Conservation (phyloP, 2,797 vertebrate genomes). For the Halcyon badia region DNA sequence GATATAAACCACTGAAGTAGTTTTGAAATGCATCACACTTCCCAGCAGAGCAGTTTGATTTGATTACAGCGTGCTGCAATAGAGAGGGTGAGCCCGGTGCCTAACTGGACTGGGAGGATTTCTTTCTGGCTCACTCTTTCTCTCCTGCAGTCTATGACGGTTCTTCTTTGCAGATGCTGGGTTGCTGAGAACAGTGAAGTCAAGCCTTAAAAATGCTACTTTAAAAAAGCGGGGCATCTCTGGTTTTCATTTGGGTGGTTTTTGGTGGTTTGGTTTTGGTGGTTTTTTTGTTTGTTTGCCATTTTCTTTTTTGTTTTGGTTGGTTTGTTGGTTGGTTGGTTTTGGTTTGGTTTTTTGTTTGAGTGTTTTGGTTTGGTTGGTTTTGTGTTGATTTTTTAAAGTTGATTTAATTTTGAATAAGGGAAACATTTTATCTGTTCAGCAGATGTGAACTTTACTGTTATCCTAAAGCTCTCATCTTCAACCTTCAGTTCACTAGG, state of each 20-base stretch:
- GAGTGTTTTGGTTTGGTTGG: too few relatives aligned
- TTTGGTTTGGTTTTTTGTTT: too few relatives aligned
- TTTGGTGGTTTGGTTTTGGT: too few relatives aligned
- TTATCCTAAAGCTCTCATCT: neutral
- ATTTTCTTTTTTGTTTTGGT: too few relatives aligned
- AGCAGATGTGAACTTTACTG: neutral
- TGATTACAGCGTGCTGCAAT: neutral
- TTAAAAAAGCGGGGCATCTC: neutral
- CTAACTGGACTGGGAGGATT: neutral
- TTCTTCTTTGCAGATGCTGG: neutral
- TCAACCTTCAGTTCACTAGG: neutral
- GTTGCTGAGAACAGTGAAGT: neutral
- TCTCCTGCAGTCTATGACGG: neutral
- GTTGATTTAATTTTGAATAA: neutral
- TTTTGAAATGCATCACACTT: neutral
- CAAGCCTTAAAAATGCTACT: neutral
- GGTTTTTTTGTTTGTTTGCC: too few relatives aligned
- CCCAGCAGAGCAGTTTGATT: neutral
- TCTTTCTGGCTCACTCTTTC: neutral
- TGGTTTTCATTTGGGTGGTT: neutral
- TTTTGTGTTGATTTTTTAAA: neutral
- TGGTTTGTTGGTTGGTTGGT: too few relatives aligned
- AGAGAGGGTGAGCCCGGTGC: neutral
- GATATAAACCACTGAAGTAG: neutral
- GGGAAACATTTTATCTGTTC: neutral